Conservation (phyloP, 1,140 invertebrate species). For the Diachasmimorpha longicaudata region DNA sequence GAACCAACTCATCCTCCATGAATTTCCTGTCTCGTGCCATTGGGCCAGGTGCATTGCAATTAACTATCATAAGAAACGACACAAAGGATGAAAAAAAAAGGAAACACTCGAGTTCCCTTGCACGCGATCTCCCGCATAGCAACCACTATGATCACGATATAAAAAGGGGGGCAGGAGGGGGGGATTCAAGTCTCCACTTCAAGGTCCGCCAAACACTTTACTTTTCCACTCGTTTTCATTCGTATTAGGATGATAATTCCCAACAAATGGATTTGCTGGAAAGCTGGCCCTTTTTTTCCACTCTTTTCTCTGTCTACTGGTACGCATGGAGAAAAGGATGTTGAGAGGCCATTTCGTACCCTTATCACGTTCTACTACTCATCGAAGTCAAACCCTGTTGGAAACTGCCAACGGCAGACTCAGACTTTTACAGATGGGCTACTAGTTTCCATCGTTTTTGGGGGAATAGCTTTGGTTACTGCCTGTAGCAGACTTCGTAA, state of each 20-base stretch:
- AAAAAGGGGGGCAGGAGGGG: neutral
- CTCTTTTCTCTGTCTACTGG: neutral
- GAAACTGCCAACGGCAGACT: neutral
- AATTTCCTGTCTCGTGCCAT: neutral
- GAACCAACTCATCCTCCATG: neutral
- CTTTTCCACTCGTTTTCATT: slow-evolving; percentile 1
- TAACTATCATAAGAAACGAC: neutral
- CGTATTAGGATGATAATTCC: neutral
- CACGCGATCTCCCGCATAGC: neutral
- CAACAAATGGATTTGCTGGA: neutral
- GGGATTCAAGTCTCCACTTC: neutral
- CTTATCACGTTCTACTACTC: slow-evolving; percentile 9
- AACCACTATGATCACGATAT: neutral
- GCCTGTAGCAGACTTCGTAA: neutral
- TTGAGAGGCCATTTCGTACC: neutral
- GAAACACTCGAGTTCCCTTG: neutral
- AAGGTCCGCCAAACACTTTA: neutral
- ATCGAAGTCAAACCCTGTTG: neutral
- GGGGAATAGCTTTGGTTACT: neutral
- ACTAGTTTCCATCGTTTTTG: neutral
- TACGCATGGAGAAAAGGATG: neutral
- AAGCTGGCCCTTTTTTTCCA: neutral
- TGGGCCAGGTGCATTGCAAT: neutral
- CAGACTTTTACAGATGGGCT: slow-evolving; percentile 2
- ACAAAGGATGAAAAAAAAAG: neutral